Conservation (phyloP, 2,113 vertebrate genomes). For the Heptranchias perlo region DNA sequence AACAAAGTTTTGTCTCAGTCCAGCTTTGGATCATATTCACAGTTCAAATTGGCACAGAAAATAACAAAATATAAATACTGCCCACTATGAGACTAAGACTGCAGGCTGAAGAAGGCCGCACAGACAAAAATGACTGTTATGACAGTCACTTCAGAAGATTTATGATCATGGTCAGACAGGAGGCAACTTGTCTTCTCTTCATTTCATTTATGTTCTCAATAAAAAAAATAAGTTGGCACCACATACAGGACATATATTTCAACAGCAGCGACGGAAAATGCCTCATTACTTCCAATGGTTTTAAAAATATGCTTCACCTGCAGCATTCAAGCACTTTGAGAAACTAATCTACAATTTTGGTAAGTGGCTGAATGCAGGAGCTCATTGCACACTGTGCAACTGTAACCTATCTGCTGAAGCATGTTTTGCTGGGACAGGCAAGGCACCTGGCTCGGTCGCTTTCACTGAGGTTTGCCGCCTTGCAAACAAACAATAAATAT, state of each 20-base stretch:
- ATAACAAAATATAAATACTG: neutral
- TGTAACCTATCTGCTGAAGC: neutral
- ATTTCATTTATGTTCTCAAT: neutral
- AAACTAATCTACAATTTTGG: neutral
- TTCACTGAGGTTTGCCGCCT: no score
- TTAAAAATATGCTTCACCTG: conserved; percentile 10
- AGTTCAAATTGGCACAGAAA: neutral
- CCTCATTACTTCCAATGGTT: neutral
- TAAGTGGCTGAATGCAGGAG: neutral
- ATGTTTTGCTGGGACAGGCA: neutral
- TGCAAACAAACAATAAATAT: neutral
- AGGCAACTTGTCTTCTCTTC: neutral
- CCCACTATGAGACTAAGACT: neutral
- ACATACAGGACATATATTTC: neutral
- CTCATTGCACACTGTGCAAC: neutral
- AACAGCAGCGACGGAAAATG: neutral
- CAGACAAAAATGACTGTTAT: neutral
- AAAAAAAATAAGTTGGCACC: neutral
- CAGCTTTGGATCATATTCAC: neutral
- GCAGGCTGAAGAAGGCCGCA: neutral
- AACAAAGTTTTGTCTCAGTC: neutral
- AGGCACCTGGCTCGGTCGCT: neutral
- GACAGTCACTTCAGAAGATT: neutral
- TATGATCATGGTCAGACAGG: neutral
- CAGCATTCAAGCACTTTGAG: neutral